A percentile compares a stretch with the other conserved stretches of the same genome.
Conservation (phyloP, 2,888 invertebrate genomes). For the Standfussiana lucernea region DNA sequence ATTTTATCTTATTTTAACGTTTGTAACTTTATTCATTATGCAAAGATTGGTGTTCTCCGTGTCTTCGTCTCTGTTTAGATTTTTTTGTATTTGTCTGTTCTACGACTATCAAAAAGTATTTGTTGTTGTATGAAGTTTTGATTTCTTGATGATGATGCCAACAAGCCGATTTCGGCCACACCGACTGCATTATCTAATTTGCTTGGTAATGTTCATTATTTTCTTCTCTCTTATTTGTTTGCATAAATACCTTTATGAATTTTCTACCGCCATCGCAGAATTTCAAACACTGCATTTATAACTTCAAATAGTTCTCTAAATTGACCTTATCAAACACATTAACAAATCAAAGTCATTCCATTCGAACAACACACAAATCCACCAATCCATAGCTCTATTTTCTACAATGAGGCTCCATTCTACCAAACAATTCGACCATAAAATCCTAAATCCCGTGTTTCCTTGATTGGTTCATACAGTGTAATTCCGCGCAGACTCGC, state of each 20-base stretch:
- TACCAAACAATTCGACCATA: slow-evolving; percentile 57
- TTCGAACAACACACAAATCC: slow-evolving; percentile 40
- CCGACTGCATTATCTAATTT: not conserved
- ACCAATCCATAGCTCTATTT: slow-evolving; percentile 52
- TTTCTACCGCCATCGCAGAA: not conserved
- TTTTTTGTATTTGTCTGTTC: not conserved
- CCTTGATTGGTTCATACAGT: slow-evolving; percentile 68
- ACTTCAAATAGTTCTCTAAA: not conserved
- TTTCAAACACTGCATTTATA: not conserved
- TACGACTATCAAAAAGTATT: not conserved
- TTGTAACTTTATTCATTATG: slow-evolving; percentile 26
- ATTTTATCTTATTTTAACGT: slow-evolving; percentile 36
- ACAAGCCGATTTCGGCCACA: not conserved
- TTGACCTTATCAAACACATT: slow-evolving; percentile 24
- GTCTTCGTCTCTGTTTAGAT: not conserved
- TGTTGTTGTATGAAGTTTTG: not conserved
- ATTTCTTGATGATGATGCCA: not conserved
- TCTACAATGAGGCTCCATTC: slow-evolving; percentile 51
- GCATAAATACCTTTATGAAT: not conserved
- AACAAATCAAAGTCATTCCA: slow-evolving; percentile 35
- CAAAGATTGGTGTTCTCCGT: not conserved
- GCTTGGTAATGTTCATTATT: not conserved
- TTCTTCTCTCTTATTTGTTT: not conserved
- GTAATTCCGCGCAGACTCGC: slow-evolving; percentile 63
- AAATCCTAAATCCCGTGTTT: slow-evolving; percentile 66